These are phyloP conservation scores for Tipula vernalis DNA, from an alignment of 2,888 invertebrate genomes.

Conservation along the genomic window DNA sequence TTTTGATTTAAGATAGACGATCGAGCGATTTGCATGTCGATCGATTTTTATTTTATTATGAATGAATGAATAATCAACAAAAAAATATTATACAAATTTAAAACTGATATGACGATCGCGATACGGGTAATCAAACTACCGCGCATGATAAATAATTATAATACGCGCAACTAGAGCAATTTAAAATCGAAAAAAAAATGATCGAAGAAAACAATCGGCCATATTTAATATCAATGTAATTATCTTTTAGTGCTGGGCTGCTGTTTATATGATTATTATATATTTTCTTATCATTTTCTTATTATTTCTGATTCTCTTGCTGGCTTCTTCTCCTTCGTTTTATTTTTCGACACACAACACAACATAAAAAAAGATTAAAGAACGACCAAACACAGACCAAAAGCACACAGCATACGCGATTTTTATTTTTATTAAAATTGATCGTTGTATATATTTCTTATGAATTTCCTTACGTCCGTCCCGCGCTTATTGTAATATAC, in stretches of 20 bases:
- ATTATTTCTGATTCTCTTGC: not conserved
- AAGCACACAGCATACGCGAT: not conserved
- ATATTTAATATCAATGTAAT: constrained; percentile 8
- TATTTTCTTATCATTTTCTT: not conserved
- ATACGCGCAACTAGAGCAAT: constrained; percentile 7
- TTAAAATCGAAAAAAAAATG: not conserved
- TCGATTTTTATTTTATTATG: not conserved
- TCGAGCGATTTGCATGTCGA: not conserved
- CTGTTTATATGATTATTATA: constrained; percentile 7
- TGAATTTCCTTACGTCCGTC: not conserved
- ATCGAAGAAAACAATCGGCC: not conserved
- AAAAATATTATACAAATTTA: not conserved
- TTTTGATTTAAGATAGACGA: not conserved
- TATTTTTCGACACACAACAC: not conserved
- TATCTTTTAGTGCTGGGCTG: constrained; percentile 7
- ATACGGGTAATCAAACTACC: not conserved
- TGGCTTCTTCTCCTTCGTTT: not conserved
- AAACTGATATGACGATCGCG: not conserved
- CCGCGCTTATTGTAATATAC: not conserved
- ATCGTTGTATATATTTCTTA: not conserved
- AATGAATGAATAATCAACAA: not conserved
- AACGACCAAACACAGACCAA: not conserved
- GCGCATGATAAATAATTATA: not conserved
- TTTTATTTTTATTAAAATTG: not conserved
- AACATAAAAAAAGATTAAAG: not conserved